Evolutionary conservation across 2,888 invertebrate genomes (phyloP).

Genomic region (Eupithecia abbreviata): DNA sequence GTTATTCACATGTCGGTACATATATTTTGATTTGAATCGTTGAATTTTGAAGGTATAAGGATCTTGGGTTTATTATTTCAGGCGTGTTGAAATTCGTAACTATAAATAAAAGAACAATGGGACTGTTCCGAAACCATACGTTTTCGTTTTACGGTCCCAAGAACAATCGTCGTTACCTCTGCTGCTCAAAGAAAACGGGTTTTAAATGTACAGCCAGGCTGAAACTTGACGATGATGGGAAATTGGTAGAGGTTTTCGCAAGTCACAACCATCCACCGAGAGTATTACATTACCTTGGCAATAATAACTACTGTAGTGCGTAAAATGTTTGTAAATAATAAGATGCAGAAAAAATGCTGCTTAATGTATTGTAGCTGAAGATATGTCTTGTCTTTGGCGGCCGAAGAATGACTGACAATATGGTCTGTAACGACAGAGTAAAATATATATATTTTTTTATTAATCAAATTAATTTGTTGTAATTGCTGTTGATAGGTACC

Average conservation of each 20-base stretch:
- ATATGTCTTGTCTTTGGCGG: background rate
- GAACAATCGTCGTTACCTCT: slow-evolving; percentile 16
- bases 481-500: background rate
- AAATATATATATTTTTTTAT: background rate
- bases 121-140: slow-evolving; percentile 15
- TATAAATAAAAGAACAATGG: slow-evolving; percentile 10
- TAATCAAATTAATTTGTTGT: background rate
- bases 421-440: background rate
- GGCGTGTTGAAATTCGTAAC: background rate
- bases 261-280: slow-evolving; percentile 4
- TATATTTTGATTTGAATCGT: background rate
- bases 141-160: slow-evolving; percentile 27
- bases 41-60: background rate
- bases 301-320: background rate
- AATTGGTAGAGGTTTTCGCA: slow-evolving; percentile 8
- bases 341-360: background rate
- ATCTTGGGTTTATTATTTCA: slow-evolving; percentile 7
- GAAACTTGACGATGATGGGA: slow-evolving; percentile 18
- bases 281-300: background rate
- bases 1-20: background rate
- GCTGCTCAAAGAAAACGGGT: slow-evolving; percentile 25
- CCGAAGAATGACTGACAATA: background rate
- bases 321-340: background rate
- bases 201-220: slow-evolving; percentile 20
- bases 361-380: background rate